These are phyloP conservation scores for Pao palembangensis DNA, from an alignment of 2,113 vertebrate species.

Conservation along the genomic window DNA sequence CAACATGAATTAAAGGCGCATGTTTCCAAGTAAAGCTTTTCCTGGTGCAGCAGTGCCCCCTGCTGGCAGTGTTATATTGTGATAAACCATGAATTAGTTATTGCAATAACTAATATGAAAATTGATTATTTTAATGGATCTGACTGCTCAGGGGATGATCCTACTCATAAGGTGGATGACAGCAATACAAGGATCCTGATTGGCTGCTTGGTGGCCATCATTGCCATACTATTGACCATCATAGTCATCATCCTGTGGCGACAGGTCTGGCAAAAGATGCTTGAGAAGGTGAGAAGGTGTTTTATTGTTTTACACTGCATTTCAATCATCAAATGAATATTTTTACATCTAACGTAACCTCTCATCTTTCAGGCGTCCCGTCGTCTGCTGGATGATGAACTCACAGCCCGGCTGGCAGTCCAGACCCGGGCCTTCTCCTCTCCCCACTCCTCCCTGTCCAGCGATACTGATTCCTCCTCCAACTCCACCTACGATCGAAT, in stretches of 20 bases:
- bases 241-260: slow-evolving; percentile 97
- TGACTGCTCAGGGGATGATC: slow-evolving; percentile 71
- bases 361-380: slow-evolving; percentile 80
- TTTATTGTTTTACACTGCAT: neutral
- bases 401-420: slow-evolving; percentile 88
- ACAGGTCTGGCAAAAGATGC: slow-evolving; percentile 98
- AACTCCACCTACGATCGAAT: slow-evolving; percentile 93
- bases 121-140: slow-evolving; percentile 1
- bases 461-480: slow-evolving; percentile 84
- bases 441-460: slow-evolving; percentile 84
- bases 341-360: no score
- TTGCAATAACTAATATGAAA: neutral
- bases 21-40: neutral
- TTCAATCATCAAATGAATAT: neutral
- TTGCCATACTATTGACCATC: slow-evolving; percentile 89
- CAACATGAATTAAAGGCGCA: neutral
- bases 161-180: slow-evolving; percentile 91
- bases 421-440: slow-evolving; percentile 88
- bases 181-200: slow-evolving; percentile 94
- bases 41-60: slow-evolving; percentile 47
- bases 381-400: slow-evolving; percentile 90
- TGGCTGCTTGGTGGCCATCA: slow-evolving; percentile 94
- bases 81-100: neutral
- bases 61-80: slow-evolving; percentile 30
- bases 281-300: slow-evolving; percentile 85